phyloP scores from a whole-genome alignment of 2,797 vertebrate species.

The Graptemys geographica region DNA sequence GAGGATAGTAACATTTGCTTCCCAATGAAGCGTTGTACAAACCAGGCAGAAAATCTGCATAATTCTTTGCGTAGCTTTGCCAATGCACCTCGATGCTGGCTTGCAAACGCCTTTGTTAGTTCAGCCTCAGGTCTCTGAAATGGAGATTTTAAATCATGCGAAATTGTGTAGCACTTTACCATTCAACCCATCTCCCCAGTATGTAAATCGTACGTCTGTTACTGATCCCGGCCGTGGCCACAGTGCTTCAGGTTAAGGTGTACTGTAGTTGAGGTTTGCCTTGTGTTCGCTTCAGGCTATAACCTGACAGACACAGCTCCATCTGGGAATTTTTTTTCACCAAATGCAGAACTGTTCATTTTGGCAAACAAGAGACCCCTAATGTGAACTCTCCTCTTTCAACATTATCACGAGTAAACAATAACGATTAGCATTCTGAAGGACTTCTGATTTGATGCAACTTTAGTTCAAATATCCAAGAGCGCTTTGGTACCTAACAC shows the following conservation, averaged over 20 bases:
- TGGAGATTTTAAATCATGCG: not conserved
- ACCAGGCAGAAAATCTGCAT: not conserved
- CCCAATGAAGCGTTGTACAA: not conserved
- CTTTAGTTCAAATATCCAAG: not conserved
- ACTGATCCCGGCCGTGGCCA: not conserved
- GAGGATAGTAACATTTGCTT: not conserved
- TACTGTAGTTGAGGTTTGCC: not conserved
- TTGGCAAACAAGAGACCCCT: not conserved
- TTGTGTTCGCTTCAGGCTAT: not conserved
- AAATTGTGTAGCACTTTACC: no score
- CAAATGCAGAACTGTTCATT: not conserved
- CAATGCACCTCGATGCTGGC: not conserved
- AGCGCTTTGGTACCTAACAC: not conserved
- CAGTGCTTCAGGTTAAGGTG: not conserved
- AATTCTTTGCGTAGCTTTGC: not conserved
- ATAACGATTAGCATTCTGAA: not conserved
- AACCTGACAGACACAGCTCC: not conserved
- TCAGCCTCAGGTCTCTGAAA: not conserved
- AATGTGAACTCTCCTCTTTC: accelerated
- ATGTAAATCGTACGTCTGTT: not conserved
- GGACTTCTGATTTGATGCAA: not conserved
- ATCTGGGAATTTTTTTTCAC: not conserved
- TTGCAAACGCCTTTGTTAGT: not conserved
- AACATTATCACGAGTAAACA: not conserved
- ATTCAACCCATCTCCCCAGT: not conserved